Evolutionary conservation across 2,888 invertebrate genomes (phyloP), one percentile per base, ranked within the genome.

Genomic region (Panopea generosa): DNA sequence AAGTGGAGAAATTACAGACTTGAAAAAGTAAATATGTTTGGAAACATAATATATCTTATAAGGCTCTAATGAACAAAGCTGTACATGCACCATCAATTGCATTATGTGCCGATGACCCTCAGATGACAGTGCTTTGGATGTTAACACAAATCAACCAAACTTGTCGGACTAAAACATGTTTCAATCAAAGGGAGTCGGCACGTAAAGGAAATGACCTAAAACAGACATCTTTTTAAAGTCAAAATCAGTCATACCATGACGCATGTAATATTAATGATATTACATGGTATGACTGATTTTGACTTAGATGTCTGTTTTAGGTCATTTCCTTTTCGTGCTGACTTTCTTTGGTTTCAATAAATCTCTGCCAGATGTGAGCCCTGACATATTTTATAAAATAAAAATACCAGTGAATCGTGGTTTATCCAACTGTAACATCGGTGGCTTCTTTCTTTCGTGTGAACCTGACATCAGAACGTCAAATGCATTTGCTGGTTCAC

Each of bases 391-490:
- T 20, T 11, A 56, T 29, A 57, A 11, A 38, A 40, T 40, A 57
- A 57, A 57, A 57, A 57, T 57, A 57, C 57, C 38, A 57, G 57
- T 57, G 57, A 57, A 57, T 22, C 57, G 57, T 57, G 57, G 57
- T 57, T 57, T 57, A 57, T 43, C 57, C 57, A 57, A 43, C 57
- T 38, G 57, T 24, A 57, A 40, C 43, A 57, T 57, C 57, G 57
- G 38, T 57, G 57, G 57, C 57, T 57, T 57, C 57, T 57, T 57
- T 57, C 40, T 11, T 57, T 57, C 57, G 43, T 57, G 57, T 57
- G 57, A 57, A 57, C 57, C 57, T 57, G 57, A 57, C 57, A 57
- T 57, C 57, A 57, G 57, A 57, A 57, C 57, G 57, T 38, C 57
- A 57, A 43, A 57, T 57, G 57, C 57, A 57, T 57, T 57, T 57